A percentile compares a stretch with the other conserved stretches of the same genome.
phyloP scores from a whole-genome alignment of 2,797 vertebrate species.

The Melanogrammus aeglefinus region DNA sequence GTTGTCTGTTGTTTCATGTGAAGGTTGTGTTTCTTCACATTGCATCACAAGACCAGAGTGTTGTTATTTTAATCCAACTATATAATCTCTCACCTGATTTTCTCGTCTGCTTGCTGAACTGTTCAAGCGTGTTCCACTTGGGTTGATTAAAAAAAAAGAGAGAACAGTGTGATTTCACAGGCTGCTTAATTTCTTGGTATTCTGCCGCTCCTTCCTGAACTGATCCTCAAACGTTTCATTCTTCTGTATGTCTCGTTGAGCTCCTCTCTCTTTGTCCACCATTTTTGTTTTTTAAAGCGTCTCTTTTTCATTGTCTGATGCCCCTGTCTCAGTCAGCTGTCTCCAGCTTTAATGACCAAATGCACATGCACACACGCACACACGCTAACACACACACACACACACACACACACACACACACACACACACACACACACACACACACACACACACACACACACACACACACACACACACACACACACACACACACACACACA shows the following conservation, averaged over 20 bases:
- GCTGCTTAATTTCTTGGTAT: background rate
- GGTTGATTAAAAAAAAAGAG: background rate
- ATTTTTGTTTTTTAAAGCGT: slow-evolving; percentile 29
- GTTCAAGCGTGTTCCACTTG: too few relatives aligned
- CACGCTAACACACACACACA: background rate
- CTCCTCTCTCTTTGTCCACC: slow-evolving; percentile 34
- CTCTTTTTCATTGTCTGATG: slow-evolving; percentile 37
- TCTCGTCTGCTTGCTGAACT: too few relatives aligned
- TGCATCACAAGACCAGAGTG: background rate
- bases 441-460: background rate
- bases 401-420: slow-evolving; percentile 8
- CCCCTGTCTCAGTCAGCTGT: slow-evolving; percentile 38
- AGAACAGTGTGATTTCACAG: background rate
- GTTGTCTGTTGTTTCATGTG: background rate
- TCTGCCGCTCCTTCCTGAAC: background rate
- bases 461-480: too few relatives aligned
- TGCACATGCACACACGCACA: slow-evolving; percentile 47
- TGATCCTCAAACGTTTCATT: background rate
- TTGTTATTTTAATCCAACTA: background rate
- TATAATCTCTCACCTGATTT: background rate
- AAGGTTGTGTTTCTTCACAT: background rate
- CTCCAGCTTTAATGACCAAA: slow-evolving; percentile 51
- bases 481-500: too few relatives aligned
- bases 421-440: background rate
- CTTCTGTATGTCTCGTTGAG: slow-evolving; percentile 28